Base-by-base conservation (phyloP, 2,113 vertebrate genomes). In the Cyphomyrus discorhynchus region DNA sequence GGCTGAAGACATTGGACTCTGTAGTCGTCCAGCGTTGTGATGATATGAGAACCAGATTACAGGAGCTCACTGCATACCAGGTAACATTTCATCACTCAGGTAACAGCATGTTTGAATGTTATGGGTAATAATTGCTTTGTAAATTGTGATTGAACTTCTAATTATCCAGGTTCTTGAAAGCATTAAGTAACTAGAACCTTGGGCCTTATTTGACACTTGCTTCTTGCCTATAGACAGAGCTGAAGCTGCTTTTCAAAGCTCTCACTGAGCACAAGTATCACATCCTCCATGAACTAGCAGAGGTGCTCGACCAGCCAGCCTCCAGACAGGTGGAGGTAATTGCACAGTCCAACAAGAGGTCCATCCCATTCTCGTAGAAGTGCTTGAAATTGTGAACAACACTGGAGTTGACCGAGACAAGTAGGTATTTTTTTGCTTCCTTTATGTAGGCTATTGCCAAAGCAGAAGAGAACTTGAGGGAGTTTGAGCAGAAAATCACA, bases 271-370 rank as follows among this genome's bases (percentile, higher is more conserved):
- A 93, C 87, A 99, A 98, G 90, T 97, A 97, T n/a, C 94, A 97
- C 91, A 83, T 98, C 91, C 95, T 98, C n/a, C 97, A 98, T 93
- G 98, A 98, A 92, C 95, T 98, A 92, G 94, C 97, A 0, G 96
- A 96, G 47, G 95, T 94, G 83, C 93, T 94, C 70, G 97, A 98
- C 86, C 96, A 95, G 52, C 97, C 98, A 42, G 96, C 97, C 47
- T 96, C 94, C 52, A 97, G 98, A 90, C 98, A 99, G 94, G 97
- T 97, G 84, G 96, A 99, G 97, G 98, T 99, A 94, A 70, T 88
- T 45, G 87, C 15, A 85, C 15, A 86, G 7, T 50, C 24, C 50
- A 9, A 39, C 39, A 83, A 52, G 27, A n/a, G 49, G 15, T 77
- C 19, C 56, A 45, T 47, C 7, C n/a, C 24, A 19, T 53, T 56